phyloP scores from a whole-genome alignment of 1,140 invertebrate genomes.

The Brachionus manjavacas region DNA sequence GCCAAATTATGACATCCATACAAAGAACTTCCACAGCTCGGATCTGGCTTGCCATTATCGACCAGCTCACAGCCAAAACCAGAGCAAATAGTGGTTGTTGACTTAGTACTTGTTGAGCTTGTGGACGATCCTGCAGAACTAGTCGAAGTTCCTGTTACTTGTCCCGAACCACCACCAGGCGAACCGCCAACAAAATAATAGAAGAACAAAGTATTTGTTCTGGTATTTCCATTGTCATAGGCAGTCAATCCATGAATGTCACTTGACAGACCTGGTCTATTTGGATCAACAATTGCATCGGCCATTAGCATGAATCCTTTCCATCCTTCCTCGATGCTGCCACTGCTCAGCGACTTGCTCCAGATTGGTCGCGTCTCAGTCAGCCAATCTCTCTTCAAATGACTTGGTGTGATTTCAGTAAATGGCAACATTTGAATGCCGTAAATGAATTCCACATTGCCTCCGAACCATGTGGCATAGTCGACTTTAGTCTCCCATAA shows the following conservation, averaged over 20 bases:
- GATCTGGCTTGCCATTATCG: constrained; percentile 18
- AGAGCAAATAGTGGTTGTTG: neutral
- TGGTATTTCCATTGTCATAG: constrained; percentile 5
- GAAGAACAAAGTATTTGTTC: constrained; percentile 17
- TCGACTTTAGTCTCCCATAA: constrained; percentile 23
- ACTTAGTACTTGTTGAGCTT: neutral
- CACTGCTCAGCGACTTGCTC: neutral
- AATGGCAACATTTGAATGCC: constrained; percentile 38
- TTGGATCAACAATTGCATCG: constrained; percentile 27
- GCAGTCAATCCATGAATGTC: neutral
- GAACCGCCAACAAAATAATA: constrained; percentile 15
- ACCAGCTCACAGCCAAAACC: neutral
- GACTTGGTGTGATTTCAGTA: constrained; percentile 8
- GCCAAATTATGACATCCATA: constrained; percentile 19
- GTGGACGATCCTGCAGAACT: neutral
- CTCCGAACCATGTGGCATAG: constrained; percentile 36
- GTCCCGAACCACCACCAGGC: neutral
- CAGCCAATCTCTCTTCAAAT: neutral
- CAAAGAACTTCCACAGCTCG: neutral
- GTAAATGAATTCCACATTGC: constrained; percentile 29
- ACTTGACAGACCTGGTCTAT: neutral
- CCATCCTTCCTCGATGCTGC: constrained; percentile 11
- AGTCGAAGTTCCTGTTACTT: neutral
- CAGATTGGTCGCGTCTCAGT: neutral
- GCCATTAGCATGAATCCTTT: constrained; percentile 19